Evolutionary conservation across 2,797 vertebrate species (phyloP), one percentile per base, ranked within the genome.

Genomic region (Paguma larvata): DNA sequence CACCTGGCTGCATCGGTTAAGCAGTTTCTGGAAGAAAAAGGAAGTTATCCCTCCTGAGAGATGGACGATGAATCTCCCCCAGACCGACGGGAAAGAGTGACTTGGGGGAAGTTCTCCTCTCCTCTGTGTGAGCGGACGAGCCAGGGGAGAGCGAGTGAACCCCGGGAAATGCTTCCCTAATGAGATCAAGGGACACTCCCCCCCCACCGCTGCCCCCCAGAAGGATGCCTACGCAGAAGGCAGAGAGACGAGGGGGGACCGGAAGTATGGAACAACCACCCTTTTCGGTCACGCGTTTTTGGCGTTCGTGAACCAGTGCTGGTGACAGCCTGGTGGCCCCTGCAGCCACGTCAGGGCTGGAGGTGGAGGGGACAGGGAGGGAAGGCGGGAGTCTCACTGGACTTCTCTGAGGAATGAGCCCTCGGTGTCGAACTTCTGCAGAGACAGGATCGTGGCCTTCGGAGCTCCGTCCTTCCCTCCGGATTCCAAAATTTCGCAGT

Each of bases 361-460:
- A 70, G 25, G 19, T 0, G 5, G 8, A 5, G 1, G 0, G 6
- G 30, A 3, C 18, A 0, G 1, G 12, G 4, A 7, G 38, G 46
- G 6, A 27, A 19, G 0, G 23, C 19, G 3, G 27, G 51, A 59
- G 0, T 79, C 99, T 98, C 97, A 99, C 99, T 99, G 99, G 97
- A 99, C 99, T 96, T 99, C 98, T 98, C 99, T 99, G 88, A 99
- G 98, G 97, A 99, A 99, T 0, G 99, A 99, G 83, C 99, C 98
- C 91, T 99, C 99, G 0, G 99, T 99, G 98, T 99, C 99, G 98
- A 99, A 99, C 98, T 99, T 99, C 95, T 99, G 99, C 85, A 99
- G 99, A 2, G 99, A 99, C 38, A 99, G 98, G 88, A 99, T 97
- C 41, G 98, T 98, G 62, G 99, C 98, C 56, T 95, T 98, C 0